Conservation (phyloP, 92 coral and sea anemone genomes). For the Palythoa caribaeorum region DNA sequence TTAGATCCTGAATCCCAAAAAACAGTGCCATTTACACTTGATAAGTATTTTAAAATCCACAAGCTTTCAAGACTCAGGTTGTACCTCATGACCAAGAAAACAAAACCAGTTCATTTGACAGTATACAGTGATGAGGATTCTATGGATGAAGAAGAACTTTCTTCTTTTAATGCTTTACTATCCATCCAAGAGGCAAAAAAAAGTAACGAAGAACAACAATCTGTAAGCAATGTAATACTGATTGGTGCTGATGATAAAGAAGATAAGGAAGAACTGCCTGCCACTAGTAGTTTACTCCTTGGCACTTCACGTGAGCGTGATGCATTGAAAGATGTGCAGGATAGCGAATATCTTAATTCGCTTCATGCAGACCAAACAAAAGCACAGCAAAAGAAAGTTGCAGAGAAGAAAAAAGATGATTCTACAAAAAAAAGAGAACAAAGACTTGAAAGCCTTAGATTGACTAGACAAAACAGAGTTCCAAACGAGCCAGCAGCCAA, state of each 20-base stretch:
- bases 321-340: conserved; percentile 40
- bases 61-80: conserved; percentile 60
- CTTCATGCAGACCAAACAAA: conserved; percentile 51
- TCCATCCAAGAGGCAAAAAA: conserved; percentile 2
- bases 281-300: conserved; percentile 21
- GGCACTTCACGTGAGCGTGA: conserved; percentile 56
- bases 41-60: conserved; percentile 41
- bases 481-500: conserved; percentile 32
- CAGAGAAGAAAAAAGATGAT: conserved; percentile 27
- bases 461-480: conserved; percentile 43
- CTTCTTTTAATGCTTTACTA: not conserved
- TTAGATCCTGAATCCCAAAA: not conserved
- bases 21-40: conserved; percentile 8
- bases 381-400: conserved; percentile 24
- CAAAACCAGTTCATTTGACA: not conserved
- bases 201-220: not conserved
- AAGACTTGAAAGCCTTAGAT: conserved; percentile 26
- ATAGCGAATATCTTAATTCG: conserved; percentile 47
- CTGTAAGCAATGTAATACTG: not conserved
- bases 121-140: conserved; percentile 10
- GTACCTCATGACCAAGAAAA: conserved; percentile 57
- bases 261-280: not conserved
- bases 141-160: not conserved
- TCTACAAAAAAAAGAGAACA: conserved; percentile 30
- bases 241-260: not conserved